These are phyloP conservation scores for Zaprionus davidi DNA, from an alignment of 1,140 invertebrate genomes.

Conservation along the genomic window DNA sequence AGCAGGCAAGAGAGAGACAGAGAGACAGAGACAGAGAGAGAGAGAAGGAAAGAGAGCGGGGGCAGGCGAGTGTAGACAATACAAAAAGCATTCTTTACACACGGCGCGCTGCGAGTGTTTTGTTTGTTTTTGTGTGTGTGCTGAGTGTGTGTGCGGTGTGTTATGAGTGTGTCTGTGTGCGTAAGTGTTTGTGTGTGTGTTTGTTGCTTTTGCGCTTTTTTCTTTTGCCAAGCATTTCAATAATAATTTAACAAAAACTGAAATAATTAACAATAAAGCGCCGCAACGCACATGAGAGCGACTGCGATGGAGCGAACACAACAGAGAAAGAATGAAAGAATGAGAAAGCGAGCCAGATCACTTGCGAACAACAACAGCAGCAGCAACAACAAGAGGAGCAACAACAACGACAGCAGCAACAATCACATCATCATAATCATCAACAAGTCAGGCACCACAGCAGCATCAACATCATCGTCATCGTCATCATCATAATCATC, in stretches of 20 bases:
- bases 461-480: conserved; percentile 15
- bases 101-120: conserved; percentile 51
- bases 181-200: conserved; percentile 12
- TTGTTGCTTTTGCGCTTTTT: conserved; percentile 33
- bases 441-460: neutral
- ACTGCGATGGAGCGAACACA: neutral
- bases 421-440: conserved; percentile 18
- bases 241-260: conserved; percentile 76
- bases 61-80: conserved; percentile 32
- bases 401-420: conserved; percentile 2
- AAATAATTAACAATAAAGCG: conserved; percentile 79
- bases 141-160: conserved; percentile 19
- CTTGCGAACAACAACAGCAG: conserved; percentile 12
- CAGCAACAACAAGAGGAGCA: neutral
- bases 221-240: conserved; percentile 73
- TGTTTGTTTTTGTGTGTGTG: conserved; percentile 36
- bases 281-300: conserved; percentile 11
- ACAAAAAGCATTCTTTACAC: conserved; percentile 71
- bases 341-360: conserved; percentile 26
- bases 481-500: conserved; percentile 4
- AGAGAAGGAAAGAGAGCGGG: neutral
- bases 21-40: neutral
- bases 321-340: neutral
- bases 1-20: neutral
- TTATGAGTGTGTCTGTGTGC: conserved; percentile 3